phyloP scores from a whole-genome alignment of 1,140 invertebrate species.

The Stenopsyche tienmushanensis region DNA sequence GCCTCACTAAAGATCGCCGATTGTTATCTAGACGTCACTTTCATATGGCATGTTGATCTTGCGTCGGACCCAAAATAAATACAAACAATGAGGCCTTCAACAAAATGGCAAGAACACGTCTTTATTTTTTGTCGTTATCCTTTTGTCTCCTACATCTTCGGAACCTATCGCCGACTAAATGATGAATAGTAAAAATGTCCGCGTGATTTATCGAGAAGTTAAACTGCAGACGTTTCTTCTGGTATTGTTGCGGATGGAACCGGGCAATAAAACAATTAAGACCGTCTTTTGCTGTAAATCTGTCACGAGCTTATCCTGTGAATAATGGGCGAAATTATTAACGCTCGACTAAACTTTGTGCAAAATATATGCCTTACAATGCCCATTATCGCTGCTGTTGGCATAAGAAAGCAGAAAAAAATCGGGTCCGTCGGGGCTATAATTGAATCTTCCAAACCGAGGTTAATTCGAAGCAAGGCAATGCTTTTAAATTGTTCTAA shows the following conservation, averaged over 20 bases:
- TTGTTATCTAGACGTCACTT: too few species aligned
- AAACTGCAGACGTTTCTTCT: neutral
- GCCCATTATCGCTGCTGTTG: too few species aligned
- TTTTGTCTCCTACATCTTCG: neutral
- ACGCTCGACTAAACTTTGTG: slow-evolving; percentile 11
- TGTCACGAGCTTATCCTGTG: neutral
- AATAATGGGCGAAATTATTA: slow-evolving; percentile 16
- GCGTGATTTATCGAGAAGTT: neutral
- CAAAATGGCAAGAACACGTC: too few species aligned
- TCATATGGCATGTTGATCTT: too few species aligned
- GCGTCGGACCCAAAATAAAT: neutral
- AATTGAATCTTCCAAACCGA: too few species aligned
- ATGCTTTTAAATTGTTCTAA: too few species aligned
- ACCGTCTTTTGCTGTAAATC: slow-evolving; percentile 9
- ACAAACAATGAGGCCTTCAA: neutral
- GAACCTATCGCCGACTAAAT: neutral
- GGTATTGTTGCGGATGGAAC: neutral
- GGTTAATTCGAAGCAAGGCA: too few species aligned
- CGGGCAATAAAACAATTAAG: slow-evolving; percentile 11
- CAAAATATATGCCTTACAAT: neutral
- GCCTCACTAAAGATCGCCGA: too few species aligned
- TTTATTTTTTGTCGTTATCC: neutral
- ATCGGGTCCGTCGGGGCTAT: too few species aligned
- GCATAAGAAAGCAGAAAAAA: too few species aligned
- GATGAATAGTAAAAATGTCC: neutral